Evolutionary conservation across 2,888 invertebrate genomes (phyloP).

Genomic region (Cheiracanthium punctorium): DNA sequence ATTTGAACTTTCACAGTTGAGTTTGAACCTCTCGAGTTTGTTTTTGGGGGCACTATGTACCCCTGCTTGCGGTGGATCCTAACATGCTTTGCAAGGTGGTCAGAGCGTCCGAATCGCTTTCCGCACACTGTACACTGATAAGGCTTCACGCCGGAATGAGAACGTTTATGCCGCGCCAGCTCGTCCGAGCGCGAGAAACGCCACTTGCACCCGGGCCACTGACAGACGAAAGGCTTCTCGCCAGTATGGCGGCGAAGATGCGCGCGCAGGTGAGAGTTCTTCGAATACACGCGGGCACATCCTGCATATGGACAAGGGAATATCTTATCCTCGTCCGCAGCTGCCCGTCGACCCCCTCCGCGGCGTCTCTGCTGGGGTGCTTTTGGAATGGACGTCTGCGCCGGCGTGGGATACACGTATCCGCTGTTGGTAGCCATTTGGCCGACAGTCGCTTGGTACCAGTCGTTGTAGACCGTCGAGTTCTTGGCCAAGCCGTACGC

Average conservation of each 20-base stretch:
- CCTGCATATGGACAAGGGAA: constrained; percentile 81
- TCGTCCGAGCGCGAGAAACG: constrained; percentile 96
- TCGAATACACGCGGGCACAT: constrained; percentile 89
- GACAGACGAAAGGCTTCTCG: constrained; percentile 79
- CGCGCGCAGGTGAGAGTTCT: constrained; percentile 91
- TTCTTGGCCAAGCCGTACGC: neutral
- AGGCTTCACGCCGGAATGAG: constrained; percentile 95
- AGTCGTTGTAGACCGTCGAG: constrained; percentile 25
- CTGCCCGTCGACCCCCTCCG: constrained; percentile 25
- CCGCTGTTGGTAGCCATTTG: neutral
- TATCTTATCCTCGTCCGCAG: constrained; percentile 53
- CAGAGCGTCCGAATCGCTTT: constrained; percentile 93
- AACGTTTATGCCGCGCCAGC: constrained; percentile 91
- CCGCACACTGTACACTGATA: constrained; percentile 91
- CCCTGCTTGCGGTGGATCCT: constrained; percentile 77
- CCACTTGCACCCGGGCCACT: constrained; percentile 88
- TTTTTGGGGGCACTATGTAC: constrained; percentile 46
- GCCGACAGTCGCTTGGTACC: constrained; percentile 21
- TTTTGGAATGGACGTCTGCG: neutral
- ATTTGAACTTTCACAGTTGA: constrained; percentile 54
- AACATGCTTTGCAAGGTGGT: constrained; percentile 93
- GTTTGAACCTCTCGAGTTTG: constrained; percentile 27
- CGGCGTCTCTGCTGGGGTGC: neutral
- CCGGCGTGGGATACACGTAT: neutral
- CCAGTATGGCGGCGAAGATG: constrained; percentile 90